Evolutionary conservation across 2,113 vertebrate species (phyloP), one percentile per base, ranked within the genome.

Genomic region (Mormyrus lacerda): DNA sequence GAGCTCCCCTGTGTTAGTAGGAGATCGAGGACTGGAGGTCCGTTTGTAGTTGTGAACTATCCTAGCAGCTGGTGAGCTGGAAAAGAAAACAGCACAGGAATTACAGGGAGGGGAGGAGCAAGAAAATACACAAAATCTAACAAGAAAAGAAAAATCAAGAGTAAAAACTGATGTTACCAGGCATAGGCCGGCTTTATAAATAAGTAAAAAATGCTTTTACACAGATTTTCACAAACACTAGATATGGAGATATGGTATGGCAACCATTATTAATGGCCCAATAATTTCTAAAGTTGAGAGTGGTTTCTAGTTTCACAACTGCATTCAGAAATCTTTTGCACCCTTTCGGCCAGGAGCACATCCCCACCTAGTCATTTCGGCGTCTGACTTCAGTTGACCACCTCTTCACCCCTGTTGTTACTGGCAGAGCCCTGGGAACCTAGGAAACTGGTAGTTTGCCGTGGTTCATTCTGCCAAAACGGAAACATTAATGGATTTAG

Each of bases 21-120:
- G 97, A 2, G 98, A 97, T 89, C 98, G 96, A 79, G 97, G 98
- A 90, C 97, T 97, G 48, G 97, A 96, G 89, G 97, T 98, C 92
- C 98, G 95, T 95, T 98, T 98, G 93, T 98, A 98, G 92, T 94
- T 97, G 93, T 98, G 98, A 92, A 98, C 97, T 90, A 99, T 97
- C 91, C 98, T 97, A 92, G 98, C 97, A 91, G 97, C 97, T 50
- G 98, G 97, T 92, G 98, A 98, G 92, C 97, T 98, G 93, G 55
- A 88, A 19, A 19, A 90, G 35, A 65, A 86, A 73, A 4, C 11
- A 48, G 19, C 21, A 9, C 17, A 79, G 8, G 45, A 10, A 50
- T 51, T 51, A 35, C 21, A 17, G 27, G n/a, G 11, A 27, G 44
- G 24, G 19, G 9, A 48, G n/a, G 6, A 42, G 42, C 8, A 21